Conservation (phyloP, 2,797 vertebrate species). For the Menidia menidia region DNA sequence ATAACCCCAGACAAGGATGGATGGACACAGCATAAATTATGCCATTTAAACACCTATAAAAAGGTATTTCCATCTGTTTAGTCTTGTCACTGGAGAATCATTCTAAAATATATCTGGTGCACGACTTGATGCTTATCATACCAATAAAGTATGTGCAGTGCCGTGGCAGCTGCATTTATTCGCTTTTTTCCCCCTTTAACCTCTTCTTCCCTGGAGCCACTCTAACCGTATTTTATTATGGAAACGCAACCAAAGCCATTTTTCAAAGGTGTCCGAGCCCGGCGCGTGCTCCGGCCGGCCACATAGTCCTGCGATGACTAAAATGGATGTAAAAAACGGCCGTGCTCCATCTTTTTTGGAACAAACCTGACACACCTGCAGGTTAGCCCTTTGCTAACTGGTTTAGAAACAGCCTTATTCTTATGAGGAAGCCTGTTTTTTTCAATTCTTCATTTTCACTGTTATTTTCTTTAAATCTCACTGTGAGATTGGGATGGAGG, state of each 20-base stretch:
- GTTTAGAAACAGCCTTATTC: not conserved
- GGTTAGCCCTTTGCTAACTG: not conserved
- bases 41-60: not conserved
- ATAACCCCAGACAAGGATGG: not conserved
- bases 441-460: too few species aligned
- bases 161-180: not conserved
- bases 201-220: slow-evolving; percentile 2
- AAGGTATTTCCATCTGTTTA: not conserved
- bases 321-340: slow-evolving; percentile 6
- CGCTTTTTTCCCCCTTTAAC: slow-evolving; percentile 3
- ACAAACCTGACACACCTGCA: not conserved
- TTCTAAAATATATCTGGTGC: too few species aligned
- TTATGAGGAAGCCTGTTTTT: not conserved
- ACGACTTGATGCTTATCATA: slow-evolving; percentile 1
- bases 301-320: not conserved
- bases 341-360: not conserved
- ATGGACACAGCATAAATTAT: not conserved
- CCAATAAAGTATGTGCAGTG: not conserved
- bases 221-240: slow-evolving; percentile 1
- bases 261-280: slow-evolving; percentile 8
- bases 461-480: not conserved
- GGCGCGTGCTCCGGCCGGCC: not conserved
- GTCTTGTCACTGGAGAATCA: not conserved
- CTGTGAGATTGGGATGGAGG: not conserved
- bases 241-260: slow-evolving; percentile 2